Conservation (phyloP, 2,113 vertebrate species). For the Dicrurus megarhynchus region DNA sequence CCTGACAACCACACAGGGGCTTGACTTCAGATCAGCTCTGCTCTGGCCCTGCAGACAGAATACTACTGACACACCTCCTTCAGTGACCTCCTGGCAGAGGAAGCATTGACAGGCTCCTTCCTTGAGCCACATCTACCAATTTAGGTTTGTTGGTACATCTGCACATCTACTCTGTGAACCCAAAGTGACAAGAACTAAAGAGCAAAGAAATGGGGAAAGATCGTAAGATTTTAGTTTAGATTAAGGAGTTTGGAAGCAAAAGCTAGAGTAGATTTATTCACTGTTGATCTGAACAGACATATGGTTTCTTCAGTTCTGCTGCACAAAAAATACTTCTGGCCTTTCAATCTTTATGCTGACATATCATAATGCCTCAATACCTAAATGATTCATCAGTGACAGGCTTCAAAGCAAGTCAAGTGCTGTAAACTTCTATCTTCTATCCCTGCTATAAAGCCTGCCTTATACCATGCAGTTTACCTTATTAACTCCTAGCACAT, state of each 20-base stretch:
- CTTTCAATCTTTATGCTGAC: background rate
- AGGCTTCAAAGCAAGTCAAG: background rate
- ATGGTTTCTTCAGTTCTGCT: background rate
- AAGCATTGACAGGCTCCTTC: background rate
- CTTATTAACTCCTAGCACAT: background rate
- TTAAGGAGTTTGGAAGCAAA: background rate
- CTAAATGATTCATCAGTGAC: background rate
- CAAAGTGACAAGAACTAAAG: background rate
- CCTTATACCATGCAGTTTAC: background rate
- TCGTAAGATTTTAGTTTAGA: background rate
- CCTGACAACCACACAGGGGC: background rate
- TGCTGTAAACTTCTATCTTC: background rate
- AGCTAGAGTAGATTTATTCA: background rate
- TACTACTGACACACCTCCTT: background rate
- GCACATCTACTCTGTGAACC: background rate
- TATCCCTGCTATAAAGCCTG: background rate
- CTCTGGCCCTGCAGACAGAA: background rate
- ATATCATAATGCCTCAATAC: background rate
- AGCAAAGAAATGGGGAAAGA: background rate
- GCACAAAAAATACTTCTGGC: background rate
- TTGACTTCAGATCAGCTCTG: background rate
- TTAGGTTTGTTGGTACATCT: background rate
- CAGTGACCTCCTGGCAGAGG: background rate
- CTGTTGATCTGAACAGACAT: background rate
- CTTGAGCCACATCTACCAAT: background rate